These are phyloP conservation scores for Drosophila hawaiiensis DNA, from an alignment of 2,888 invertebrate species.

Conservation along the genomic window DNA sequence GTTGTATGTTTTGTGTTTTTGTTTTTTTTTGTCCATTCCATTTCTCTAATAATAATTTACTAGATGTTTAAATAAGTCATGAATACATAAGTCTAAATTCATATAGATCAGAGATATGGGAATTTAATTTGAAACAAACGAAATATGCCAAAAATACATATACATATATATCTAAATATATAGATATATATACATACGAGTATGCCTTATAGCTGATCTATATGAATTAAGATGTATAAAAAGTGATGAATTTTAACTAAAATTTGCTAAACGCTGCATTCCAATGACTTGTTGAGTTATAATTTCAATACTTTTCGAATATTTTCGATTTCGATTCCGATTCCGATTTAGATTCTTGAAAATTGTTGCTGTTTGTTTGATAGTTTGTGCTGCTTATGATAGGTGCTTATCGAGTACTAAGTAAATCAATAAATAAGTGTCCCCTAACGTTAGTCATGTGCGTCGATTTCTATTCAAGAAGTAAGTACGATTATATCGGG, in stretches of 20 bases:
- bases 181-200: background rate
- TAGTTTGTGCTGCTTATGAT: slow-evolving; percentile 28
- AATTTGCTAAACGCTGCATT: slow-evolving; percentile 30
- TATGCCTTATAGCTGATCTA: slow-evolving; percentile 39
- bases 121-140: slow-evolving; percentile 9
- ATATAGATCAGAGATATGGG: slow-evolving; percentile 48
- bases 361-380: slow-evolving; percentile 6
- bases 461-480: slow-evolving; percentile 19
- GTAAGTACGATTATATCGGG: slow-evolving; percentile 22
- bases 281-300: slow-evolving; percentile 27
- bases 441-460: slow-evolving; percentile 64
- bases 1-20: slow-evolving; percentile 5
- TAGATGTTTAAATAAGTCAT: slow-evolving; percentile 45
- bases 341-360: slow-evolving; percentile 5
- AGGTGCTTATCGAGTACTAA: slow-evolving; percentile 33
- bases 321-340: background rate
- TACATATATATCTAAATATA: background rate
- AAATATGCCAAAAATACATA: slow-evolving; percentile 6
- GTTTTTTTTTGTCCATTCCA: slow-evolving; percentile 39
- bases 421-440: slow-evolving; percentile 66
- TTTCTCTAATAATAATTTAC: slow-evolving; percentile 63
- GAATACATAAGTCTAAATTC: slow-evolving; percentile 52
- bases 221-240: slow-evolving; percentile 47
- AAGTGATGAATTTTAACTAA: slow-evolving; percentile 47
- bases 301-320: slow-evolving; percentile 23